Evolutionary conservation across 1,140 invertebrate species (phyloP), one percentile per base, ranked within the genome.

Genomic region (Brachionus angularis): DNA sequence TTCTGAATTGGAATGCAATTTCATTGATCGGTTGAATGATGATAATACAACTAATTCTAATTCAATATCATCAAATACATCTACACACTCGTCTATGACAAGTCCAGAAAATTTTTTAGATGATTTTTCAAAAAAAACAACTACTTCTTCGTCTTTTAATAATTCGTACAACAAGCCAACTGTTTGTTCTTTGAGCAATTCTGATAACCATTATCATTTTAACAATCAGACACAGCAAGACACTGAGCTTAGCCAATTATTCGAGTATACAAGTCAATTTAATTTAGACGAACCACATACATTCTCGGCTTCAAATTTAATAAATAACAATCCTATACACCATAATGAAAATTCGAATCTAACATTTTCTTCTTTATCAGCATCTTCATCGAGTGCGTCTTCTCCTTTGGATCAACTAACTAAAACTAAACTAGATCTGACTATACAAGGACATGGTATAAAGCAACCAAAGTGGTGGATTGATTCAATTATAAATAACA

Each of bases 401-500:
- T n/a, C n/a, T n/a, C n/a, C n/a, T n/a, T n/a, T n/a, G n/a, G n/a
- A n/a, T n/a, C n/a, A n/a, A n/a, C n/a, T n/a, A n/a, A n/a, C n/a
- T n/a, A n/a, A n/a, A n/a, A n/a, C n/a, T n/a, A n/a, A n/a, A n/a
- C n/a, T n/a, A n/a, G 42, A 64, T 16, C 16, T 64, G 25, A 64
- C 58, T 3, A 27, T 64, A 29, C 39, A 64, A 29, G 58, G 58
- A 8, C 27, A 25, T 31, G 42, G 58, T 7, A 64, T 62, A 27
- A 62, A 44, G 7, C 39, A 46, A 16, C 58, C 39, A n/a, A 46
- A 31, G 29, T 62, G 58, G 58, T 62, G 58, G 58, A n/a, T 44
- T 16, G 53, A 55, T n/a, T n/a, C n/a, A n/a, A n/a, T n/a, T n/a
- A n/a, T n/a, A n/a, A n/a, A n/a, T n/a, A n/a, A n/a, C n/a, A n/a